Evolutionary conservation across 2,113 vertebrate species (phyloP).

Genomic region (Chamaea fasciata): DNA sequence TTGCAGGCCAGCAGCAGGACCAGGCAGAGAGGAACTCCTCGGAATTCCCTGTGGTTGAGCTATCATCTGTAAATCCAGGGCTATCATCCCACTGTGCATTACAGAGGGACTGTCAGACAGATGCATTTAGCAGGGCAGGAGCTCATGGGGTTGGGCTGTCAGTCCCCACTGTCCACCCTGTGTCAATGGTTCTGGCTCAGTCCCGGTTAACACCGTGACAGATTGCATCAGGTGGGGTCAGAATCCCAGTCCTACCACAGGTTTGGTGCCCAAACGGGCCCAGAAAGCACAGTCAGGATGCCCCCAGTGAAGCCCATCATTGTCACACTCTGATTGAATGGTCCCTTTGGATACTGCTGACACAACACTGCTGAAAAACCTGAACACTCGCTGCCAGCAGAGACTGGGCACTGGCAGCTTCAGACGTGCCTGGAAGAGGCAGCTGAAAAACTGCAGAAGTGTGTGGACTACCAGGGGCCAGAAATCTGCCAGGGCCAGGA

Average conservation of each 20-base stretch:
- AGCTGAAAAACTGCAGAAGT: not conserved
- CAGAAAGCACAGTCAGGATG: not conserved
- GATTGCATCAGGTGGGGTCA: not conserved
- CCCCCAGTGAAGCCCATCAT: not conserved
- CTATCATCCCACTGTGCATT: not conserved
- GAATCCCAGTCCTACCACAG: not conserved
- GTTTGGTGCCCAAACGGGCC: not conserved
- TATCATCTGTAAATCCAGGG: not conserved
- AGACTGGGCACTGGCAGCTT: fast-evolving
- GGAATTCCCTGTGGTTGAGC: not conserved
- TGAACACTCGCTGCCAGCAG: fast-evolving
- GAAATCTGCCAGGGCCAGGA: not conserved
- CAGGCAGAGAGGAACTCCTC: not conserved
- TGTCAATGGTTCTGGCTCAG: not conserved
- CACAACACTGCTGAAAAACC: not conserved
- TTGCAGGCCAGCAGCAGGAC: not conserved
- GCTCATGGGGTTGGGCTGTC: not conserved
- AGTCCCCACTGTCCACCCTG: not conserved
- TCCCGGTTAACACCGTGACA: not conserved
- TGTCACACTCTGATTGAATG: not conserved
- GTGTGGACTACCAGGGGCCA: not conserved
- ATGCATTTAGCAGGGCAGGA: not conserved
- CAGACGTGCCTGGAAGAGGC: not conserved
- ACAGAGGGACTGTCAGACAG: not conserved
- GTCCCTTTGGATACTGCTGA: not conserved